A percentile compares a stretch with the other conserved stretches of the same genome.
phyloP scores from a whole-genome alignment of 2,888 invertebrate genomes.

The Hermaeophaga mercurialis region DNA sequence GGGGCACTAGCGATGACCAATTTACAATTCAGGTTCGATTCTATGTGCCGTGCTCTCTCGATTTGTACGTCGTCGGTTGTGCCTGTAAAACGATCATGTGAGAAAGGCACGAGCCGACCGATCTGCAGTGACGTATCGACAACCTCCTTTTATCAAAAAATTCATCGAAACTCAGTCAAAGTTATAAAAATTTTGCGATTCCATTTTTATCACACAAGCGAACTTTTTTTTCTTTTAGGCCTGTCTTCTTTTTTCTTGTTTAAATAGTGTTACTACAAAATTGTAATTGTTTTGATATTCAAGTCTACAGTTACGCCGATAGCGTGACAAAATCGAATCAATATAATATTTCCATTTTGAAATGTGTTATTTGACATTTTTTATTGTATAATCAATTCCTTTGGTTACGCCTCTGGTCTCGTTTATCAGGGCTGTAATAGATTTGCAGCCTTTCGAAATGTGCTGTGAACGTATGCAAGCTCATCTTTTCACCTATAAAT shows the following conservation, averaged over 20 bases:
- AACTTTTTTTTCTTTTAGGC: no score
- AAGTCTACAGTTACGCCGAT: no score
- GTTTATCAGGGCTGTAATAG: background rate
- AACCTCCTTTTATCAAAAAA: background rate
- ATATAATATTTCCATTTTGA: no score
- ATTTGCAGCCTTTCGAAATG: constrained; percentile 4
- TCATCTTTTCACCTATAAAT: constrained; percentile 7
- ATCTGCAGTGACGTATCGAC: background rate
- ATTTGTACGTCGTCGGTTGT: background rate
- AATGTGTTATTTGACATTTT: no score
- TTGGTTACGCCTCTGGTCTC: background rate
- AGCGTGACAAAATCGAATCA: no score
- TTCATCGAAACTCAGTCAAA: no score
- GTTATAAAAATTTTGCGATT: no score
- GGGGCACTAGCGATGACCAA: background rate
- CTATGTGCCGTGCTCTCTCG: background rate
- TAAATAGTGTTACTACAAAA: no score
- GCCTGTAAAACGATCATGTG: background rate
- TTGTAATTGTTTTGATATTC: no score
- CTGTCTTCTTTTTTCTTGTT: no score
- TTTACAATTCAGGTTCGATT: background rate
- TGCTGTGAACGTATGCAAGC: constrained; percentile 5
- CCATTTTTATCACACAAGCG: no score
- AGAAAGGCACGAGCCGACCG: background rate
- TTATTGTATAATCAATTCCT: background rate